These are phyloP conservation scores for Drosophila macrospina DNA, from an alignment of 2,888 invertebrate genomes.

Conservation along the genomic window DNA sequence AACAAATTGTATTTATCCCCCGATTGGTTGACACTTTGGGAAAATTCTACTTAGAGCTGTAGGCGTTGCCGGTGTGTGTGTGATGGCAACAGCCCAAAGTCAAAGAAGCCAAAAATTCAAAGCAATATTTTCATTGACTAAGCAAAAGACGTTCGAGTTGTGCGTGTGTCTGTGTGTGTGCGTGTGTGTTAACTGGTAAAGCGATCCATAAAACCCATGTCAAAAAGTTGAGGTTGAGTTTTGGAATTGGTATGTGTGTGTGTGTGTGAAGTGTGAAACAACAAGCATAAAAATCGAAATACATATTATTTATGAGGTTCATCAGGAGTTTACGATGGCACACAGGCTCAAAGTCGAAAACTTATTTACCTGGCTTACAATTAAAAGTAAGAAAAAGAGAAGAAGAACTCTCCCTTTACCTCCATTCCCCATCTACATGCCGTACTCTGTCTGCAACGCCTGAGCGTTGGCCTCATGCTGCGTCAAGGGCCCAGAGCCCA, in stretches of 20 bases:
- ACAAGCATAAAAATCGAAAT: slow-evolving; percentile 77
- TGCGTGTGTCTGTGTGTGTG: slow-evolving; percentile 1
- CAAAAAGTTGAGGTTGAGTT: slow-evolving; percentile 21
- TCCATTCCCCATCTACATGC: background rate
- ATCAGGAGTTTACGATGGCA: slow-evolving; percentile 82
- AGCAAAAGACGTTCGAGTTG: slow-evolving; percentile 39
- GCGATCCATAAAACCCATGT: slow-evolving; percentile 25
- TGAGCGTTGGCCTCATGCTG: slow-evolving; percentile 69
- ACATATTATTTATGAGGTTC: slow-evolving; percentile 83
- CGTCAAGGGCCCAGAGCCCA: slow-evolving; percentile 48
- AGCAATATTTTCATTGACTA: slow-evolving; percentile 73
- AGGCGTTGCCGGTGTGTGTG: slow-evolving; percentile 49
- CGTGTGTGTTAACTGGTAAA: slow-evolving; percentile 60
- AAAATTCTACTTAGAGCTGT: slow-evolving; percentile 50
- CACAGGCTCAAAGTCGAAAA: slow-evolving; percentile 39
- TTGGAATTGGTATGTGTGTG: slow-evolving; percentile 10
- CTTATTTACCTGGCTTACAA: slow-evolving; percentile 71
- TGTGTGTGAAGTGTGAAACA: slow-evolving; percentile 69
- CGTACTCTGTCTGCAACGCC: background rate
- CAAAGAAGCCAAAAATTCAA: slow-evolving; percentile 40
- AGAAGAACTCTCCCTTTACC: slow-evolving; percentile 27
- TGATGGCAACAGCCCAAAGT: slow-evolving; percentile 26
- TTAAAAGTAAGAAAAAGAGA: slow-evolving; percentile 55
- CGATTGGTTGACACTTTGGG: slow-evolving; percentile 55
- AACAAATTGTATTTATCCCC: slow-evolving; percentile 50